phyloP scores from a whole-genome alignment of 2,113 vertebrate species.

The Macaca fascicularis region T2T-MFA8v1.1 NC_088375.1:125344001-125344500 shows the following conservation, averaged over 20 bases:
- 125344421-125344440: too few relatives aligned
- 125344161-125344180: neutral
- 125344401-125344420: too few relatives aligned
- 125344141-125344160: neutral
- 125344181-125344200: neutral
- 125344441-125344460: too few relatives aligned
- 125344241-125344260: accelerated
- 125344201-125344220: neutral
- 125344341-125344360: too few relatives aligned
- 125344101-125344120: neutral
- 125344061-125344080: neutral
- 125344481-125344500: too few relatives aligned
- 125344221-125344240: neutral
- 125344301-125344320: neutral
- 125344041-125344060: neutral
- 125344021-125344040: neutral
- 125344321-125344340: too few relatives aligned
- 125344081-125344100: neutral
- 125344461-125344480: too few relatives aligned
- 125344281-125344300: neutral
- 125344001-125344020: neutral
- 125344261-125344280: neutral
- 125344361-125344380: too few relatives aligned
- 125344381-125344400: too few relatives aligned
- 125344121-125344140: neutral